Evolutionary conservation across 2,113 vertebrate genomes (phyloP).

Genomic region (Epinephelus moara): DNA sequence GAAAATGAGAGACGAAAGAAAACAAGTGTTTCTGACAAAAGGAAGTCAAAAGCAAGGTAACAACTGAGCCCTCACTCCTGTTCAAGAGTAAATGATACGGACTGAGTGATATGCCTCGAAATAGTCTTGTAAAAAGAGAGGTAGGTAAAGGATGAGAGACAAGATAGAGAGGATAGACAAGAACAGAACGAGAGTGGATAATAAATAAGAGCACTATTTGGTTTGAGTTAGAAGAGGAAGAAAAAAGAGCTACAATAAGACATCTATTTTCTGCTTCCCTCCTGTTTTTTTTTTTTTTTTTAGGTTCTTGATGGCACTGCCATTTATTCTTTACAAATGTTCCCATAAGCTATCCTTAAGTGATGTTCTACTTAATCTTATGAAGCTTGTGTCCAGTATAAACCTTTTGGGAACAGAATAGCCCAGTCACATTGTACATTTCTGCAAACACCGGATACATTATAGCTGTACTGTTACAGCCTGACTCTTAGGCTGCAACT

Average conservation of each 20-base stretch:
- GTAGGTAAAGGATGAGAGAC: not conserved
- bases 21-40: constrained; percentile 43
- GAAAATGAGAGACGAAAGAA: not conserved
- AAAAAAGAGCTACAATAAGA: not conserved
- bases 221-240: not conserved
- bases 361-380: not conserved
- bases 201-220: not conserved
- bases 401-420: not conserved
- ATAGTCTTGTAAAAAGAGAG: not conserved
- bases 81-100: constrained; percentile 14
- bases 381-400: not conserved
- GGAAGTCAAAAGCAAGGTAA: constrained; percentile 26
- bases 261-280: not conserved
- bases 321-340: constrained; percentile 4
- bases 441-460: too few relatives aligned
- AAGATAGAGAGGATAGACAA: not conserved
- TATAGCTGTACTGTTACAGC: too few relatives aligned
- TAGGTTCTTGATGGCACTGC: not conserved
- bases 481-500: too few relatives aligned
- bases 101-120: not conserved
- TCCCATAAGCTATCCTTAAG: not conserved
- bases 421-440: too few relatives aligned
- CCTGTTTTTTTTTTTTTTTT: not conserved
- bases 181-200: not conserved
- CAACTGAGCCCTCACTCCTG: not conserved